A percentile compares a stretch with the other conserved stretches of the same genome.
Evolutionary conservation across 2,113 vertebrate genomes (phyloP).

Genomic region (Nothobranchius kuhntae): DNA sequence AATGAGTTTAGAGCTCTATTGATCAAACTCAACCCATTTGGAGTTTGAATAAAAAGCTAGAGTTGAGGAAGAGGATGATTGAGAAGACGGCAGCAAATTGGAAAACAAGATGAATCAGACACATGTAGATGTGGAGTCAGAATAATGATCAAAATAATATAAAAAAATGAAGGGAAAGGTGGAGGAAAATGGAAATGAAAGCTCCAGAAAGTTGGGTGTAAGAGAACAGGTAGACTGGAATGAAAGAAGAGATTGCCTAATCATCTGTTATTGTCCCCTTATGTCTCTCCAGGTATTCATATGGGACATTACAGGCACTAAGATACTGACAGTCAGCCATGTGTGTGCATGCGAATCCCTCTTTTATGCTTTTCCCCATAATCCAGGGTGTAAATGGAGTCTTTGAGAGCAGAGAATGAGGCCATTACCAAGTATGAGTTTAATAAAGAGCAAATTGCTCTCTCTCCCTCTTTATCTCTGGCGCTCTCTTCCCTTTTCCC

Average conservation of each 20-base stretch:
- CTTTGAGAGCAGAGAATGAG: constrained; percentile 84
- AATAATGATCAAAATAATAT: constrained; percentile 15
- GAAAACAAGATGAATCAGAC: constrained; percentile 40
- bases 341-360: constrained; percentile 45
- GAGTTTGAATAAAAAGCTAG: constrained; percentile 67
- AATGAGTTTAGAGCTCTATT: constrained; percentile 72
- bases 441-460: constrained; percentile 82
- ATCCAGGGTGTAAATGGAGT: constrained; percentile 80
- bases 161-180: constrained; percentile 27
- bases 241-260: constrained; percentile 47
- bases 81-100: constrained; percentile 41
- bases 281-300: constrained; percentile 76
- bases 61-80: constrained; percentile 53
- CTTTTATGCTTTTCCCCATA: constrained; percentile 75
- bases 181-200: constrained; percentile 30
- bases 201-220: constrained; percentile 19
- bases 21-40: constrained; percentile 73
- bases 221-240: constrained; percentile 19
- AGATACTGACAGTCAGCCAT: constrained; percentile 68
- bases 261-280: constrained; percentile 71
- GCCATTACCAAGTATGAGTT: constrained; percentile 84
- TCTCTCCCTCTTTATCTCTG: constrained; percentile 51
- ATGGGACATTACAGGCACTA: constrained; percentile 66
- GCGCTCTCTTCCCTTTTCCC: constrained; percentile 38
- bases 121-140: constrained; percentile 22